These are phyloP conservation scores for Entomyzon cyanotis DNA, from an alignment of 2,113 vertebrate species.

Conservation along the genomic window DNA sequence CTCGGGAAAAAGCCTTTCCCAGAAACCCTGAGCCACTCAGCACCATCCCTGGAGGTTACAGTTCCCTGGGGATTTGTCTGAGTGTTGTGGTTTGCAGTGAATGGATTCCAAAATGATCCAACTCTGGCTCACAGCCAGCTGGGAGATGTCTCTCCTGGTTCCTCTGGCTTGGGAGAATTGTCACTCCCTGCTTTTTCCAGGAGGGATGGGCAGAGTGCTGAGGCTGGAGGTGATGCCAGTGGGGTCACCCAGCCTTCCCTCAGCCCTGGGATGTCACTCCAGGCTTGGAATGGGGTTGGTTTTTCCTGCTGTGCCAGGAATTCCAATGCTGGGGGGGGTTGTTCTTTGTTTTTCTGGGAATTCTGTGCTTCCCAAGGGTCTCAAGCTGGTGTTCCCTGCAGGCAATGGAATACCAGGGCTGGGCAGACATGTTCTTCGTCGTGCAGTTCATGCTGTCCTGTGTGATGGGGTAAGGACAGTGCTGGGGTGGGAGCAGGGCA, in stretches of 20 bases:
- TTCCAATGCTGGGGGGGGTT: fast-evolving
- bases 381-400: constrained; percentile 37
- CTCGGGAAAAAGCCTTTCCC: not conserved
- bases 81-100: not conserved
- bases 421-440: constrained; percentile 77
- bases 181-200: not conserved
- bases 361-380: fast-evolving
- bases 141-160: not conserved
- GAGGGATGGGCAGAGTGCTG: not conserved
- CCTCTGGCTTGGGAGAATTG: fast-evolving
- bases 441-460: constrained; percentile 81
- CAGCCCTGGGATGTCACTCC: fast-evolving
- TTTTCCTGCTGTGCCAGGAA: not conserved
- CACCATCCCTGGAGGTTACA: fast-evolving
- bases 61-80: fast-evolving
- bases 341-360: not conserved
- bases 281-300: fast-evolving
- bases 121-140: fast-evolving
- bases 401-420: constrained; percentile 81
- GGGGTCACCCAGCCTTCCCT: not conserved
- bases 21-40: fast-evolving
- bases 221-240: not conserved
- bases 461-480: constrained; percentile 80
- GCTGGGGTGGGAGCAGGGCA: not conserved
- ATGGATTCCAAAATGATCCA: not conserved